A percentile compares a stretch with the other conserved stretches of the same genome.
Conservation (phyloP, 2,888 invertebrate species). For the Leuctra nigra region DNA sequence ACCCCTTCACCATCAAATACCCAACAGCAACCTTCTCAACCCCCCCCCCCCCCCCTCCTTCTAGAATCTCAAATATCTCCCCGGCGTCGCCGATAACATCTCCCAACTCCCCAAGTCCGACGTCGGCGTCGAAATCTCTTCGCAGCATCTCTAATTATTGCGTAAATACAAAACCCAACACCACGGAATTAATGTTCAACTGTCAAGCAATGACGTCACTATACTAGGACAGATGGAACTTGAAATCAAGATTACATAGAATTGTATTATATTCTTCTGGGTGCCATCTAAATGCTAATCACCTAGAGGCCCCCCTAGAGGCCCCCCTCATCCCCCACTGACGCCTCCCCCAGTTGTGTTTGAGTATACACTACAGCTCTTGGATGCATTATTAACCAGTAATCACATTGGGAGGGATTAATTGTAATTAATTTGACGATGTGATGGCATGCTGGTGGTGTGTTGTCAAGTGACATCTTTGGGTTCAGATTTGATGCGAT, state of each 20-base stretch:
- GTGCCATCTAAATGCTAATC: constrained; percentile 27
- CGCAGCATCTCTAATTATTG: constrained; percentile 23
- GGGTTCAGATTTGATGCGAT: too few species aligned
- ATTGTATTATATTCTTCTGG: constrained; percentile 20
- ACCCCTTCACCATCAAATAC: too few species aligned
- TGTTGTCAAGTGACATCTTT: too few species aligned
- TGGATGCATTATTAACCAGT: constrained; percentile 1
- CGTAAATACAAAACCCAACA: constrained; percentile 17
- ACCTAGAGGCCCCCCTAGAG: constrained; percentile 3
- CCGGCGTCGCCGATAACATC: background rate
- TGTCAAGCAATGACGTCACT: constrained; percentile 13
- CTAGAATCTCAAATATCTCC: too few species aligned
- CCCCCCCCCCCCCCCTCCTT: too few species aligned
- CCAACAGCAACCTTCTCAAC: too few species aligned
- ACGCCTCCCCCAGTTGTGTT: background rate
- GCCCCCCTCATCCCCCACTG: background rate
- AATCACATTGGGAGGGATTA: background rate
- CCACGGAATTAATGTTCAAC: constrained; percentile 10
- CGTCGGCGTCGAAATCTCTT: constrained; percentile 18
- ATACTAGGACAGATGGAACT: constrained; percentile 22
- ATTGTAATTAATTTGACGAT: background rate
- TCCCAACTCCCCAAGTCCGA: background rate
- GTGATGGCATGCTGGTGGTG: background rate
- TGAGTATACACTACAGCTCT: background rate
- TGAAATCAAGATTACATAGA: constrained; percentile 20